phyloP scores from a whole-genome alignment of 2,888 invertebrate species.

The Trisateles emortualis region DNA sequence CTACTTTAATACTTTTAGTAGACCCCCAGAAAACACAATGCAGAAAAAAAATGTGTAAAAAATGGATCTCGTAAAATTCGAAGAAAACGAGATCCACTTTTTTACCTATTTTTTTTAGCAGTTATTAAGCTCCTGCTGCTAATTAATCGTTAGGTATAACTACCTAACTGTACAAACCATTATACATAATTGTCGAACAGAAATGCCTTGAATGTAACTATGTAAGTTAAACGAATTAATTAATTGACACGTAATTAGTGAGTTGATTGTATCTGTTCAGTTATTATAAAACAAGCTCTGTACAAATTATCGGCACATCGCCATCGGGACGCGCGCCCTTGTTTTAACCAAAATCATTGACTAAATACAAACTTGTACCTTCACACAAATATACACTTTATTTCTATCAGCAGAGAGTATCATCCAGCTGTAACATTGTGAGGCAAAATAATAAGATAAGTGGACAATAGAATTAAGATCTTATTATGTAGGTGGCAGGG shows the following conservation, averaged over 20 bases:
- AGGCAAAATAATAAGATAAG: slow-evolving; percentile 51
- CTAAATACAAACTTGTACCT: slow-evolving; percentile 34
- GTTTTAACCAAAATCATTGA: slow-evolving; percentile 60
- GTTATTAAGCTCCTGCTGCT: too few relatives aligned
- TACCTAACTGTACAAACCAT: too few relatives aligned
- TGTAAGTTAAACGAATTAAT: slow-evolving; percentile 29
- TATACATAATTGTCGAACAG: too few relatives aligned
- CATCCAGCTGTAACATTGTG: slow-evolving; percentile 7
- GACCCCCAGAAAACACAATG: too few relatives aligned
- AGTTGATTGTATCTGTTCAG: slow-evolving; percentile 38
- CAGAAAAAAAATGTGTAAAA: too few relatives aligned
- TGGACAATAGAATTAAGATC: slow-evolving; percentile 55
- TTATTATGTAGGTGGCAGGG: slow-evolving; percentile 53
- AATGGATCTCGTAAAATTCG: too few relatives aligned
- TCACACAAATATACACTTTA: slow-evolving; percentile 42
- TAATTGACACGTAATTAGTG: slow-evolving; percentile 37
- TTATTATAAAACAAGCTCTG: slow-evolving; percentile 42
- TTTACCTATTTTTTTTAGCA: too few relatives aligned
- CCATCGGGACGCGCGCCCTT: slow-evolving; percentile 50
- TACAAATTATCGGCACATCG: slow-evolving; percentile 47
- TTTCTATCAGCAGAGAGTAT: slow-evolving; percentile 14
- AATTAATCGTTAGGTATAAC: too few relatives aligned
- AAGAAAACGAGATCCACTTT: too few relatives aligned
- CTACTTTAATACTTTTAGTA: too few relatives aligned
- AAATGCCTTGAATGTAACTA: slow-evolving; percentile 10